Conservation (phyloP, 2,888 invertebrate genomes). For the Lepidonotus clava region DNA sequence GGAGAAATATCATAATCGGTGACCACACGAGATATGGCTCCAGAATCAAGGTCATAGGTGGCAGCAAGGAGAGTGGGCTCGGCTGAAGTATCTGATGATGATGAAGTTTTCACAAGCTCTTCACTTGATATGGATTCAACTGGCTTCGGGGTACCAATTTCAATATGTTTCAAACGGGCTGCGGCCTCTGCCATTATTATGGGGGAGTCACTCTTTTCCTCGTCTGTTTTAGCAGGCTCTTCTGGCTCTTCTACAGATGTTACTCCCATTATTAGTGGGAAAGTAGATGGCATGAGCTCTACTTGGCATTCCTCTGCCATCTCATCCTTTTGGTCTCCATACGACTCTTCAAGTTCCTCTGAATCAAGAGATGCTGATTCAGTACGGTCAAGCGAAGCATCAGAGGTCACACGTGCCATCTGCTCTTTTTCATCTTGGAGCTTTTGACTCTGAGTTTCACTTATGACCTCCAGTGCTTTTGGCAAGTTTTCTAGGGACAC, state of each 20-base stretch:
- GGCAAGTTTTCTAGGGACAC: conserved; percentile 10
- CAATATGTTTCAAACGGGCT: conserved; percentile 2
- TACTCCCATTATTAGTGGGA: conserved; percentile 50
- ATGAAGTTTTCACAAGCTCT: conserved; percentile 77
- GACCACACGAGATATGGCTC: conserved; percentile 81
- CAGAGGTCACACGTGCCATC: conserved; percentile 33
- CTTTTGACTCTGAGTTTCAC: neutral
- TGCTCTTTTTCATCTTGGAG: conserved; percentile 39
- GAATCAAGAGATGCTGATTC: conserved; percentile 75
- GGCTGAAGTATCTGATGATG: conserved; percentile 92
- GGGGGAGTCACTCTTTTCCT: conserved; percentile 1
- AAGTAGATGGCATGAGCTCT: conserved; percentile 63
- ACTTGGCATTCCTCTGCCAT: conserved; percentile 69
- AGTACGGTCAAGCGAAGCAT: conserved; percentile 58
- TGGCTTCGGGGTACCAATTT: conserved; percentile 46
- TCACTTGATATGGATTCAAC: conserved; percentile 70
- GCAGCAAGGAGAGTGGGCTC: conserved; percentile 91
- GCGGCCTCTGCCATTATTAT: conserved; percentile 26
- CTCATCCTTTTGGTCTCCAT: conserved; percentile 68
- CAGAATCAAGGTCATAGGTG: conserved; percentile 86
- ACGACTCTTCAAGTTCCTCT: conserved; percentile 69
- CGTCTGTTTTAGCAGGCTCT: neutral
- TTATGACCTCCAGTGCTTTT: conserved; percentile 11
- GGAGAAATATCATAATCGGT: conserved; percentile 78
- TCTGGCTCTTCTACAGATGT: conserved; percentile 44